Conservation (phyloP, 2,113 vertebrate genomes). For the Rattus norvegicus region GRCr8 NC_086025.1:117048001-117048500, state of each 20-base stretch:
- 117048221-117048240: not conserved
- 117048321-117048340: not conserved
- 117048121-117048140: not conserved
- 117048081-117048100: not conserved
- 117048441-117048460: not conserved
- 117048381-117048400: not conserved
- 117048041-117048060: not conserved
- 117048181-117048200: not conserved
- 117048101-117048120: not conserved
- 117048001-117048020: fast-evolving
- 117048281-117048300: not conserved
- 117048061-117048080: not conserved
- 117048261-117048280: not conserved
- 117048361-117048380: not conserved
- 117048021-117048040: not conserved
- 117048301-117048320: not conserved
- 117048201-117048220: not conserved
- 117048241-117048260: not conserved
- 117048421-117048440: not conserved
- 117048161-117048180: not conserved
- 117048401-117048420: not conserved
- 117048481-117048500: not conserved
- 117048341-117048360: not conserved
- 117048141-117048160: not conserved
- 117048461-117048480: not conserved